Evolutionary conservation across 2,888 invertebrate genomes (phyloP).

Genomic region (Lepidocyrtinus sp.): DNA sequence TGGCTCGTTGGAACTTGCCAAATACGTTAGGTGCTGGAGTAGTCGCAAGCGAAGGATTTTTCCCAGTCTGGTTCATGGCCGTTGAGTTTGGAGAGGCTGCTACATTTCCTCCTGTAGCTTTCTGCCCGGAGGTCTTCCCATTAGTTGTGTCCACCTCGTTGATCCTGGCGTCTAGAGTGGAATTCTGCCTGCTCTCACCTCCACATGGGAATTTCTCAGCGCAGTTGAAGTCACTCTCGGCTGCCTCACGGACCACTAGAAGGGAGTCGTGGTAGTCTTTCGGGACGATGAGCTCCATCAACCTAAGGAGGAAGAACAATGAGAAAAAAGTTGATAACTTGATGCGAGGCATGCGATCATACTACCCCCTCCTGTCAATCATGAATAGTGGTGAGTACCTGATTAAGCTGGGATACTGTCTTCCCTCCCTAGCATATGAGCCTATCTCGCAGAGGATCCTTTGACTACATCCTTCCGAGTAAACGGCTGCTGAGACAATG

Average conservation of each 20-base stretch:
- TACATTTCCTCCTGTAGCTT: background rate
- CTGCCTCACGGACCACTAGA: constrained; percentile 41
- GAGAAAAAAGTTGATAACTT: too few species aligned
- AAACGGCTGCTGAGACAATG: constrained; percentile 60
- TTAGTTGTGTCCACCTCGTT: constrained; percentile 22
- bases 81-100: background rate
- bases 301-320: constrained; percentile 28
- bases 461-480: constrained; percentile 62
- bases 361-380: too few species aligned
- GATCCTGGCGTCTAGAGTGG: background rate
- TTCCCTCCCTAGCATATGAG: constrained; percentile 50
- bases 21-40: constrained; percentile 33
- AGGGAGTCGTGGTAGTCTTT: constrained; percentile 46
- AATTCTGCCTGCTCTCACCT: background rate
- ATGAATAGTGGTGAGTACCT: too few species aligned
- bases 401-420: constrained; percentile 43
- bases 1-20: constrained; percentile 44
- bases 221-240: constrained; percentile 42
- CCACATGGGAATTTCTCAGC: constrained; percentile 47
- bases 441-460: constrained; percentile 65
- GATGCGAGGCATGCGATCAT: too few species aligned
- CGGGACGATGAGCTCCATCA: constrained; percentile 54
- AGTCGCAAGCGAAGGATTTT: background rate
- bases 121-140: background rate
- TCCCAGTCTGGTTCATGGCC: background rate